Conservation (phyloP, 2,113 vertebrate genomes). For the Bettongia penicillata region DNA sequence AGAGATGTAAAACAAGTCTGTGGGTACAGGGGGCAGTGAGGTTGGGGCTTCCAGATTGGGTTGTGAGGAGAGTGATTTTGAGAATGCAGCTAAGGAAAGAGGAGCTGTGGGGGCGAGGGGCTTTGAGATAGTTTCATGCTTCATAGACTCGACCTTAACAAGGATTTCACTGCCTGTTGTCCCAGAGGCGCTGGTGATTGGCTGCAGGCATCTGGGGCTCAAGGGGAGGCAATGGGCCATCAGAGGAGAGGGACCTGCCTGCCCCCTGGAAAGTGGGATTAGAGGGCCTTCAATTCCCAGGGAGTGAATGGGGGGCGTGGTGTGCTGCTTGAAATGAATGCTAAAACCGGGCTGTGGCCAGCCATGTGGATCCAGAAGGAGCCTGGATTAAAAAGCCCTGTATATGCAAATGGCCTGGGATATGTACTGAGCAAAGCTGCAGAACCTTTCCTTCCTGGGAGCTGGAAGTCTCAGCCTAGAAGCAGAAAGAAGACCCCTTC, state of each 20-base stretch:
- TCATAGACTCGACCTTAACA: not conserved
- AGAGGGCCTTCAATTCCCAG: slow-evolving; percentile 58
- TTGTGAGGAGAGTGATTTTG: not conserved
- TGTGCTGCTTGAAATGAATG: not conserved
- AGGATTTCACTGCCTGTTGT: not conserved
- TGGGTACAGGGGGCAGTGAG: not conserved
- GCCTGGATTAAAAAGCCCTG: not conserved
- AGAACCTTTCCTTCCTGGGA: not conserved
- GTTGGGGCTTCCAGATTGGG: not conserved
- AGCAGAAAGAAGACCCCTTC: not conserved
- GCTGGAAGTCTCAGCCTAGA: not conserved
- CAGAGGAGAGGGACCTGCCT: not conserved
- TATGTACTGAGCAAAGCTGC: not conserved
- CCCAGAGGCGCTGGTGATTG: slow-evolving; percentile 23
- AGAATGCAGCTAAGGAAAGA: not conserved
- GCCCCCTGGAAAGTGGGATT: slow-evolving; percentile 61
- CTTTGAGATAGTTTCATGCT: not conserved
- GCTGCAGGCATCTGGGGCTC: slow-evolving; percentile 67
- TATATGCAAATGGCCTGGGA: not conserved
- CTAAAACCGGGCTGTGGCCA: slow-evolving; percentile 34
- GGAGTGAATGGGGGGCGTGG: slow-evolving; percentile 25
- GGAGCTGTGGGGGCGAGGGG: not conserved
- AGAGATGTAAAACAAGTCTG: not conserved
- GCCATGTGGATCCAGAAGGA: not conserved
- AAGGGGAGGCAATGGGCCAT: slow-evolving; percentile 16